Base-by-base conservation (phyloP, 2,888 invertebrate species). In the Melinaea menophilus region DNA sequence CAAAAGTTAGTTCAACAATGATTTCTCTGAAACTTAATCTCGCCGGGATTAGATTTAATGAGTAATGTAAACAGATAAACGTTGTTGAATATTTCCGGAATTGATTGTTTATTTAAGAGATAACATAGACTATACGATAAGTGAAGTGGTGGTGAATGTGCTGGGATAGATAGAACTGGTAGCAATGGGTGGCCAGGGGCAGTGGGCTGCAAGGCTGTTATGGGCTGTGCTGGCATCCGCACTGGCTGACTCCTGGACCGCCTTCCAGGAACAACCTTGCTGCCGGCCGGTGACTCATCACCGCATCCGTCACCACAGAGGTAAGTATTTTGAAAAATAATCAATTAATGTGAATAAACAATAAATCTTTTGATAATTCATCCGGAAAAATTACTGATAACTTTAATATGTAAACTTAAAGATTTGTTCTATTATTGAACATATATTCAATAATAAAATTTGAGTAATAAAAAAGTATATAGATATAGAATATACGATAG, bases 251-350 rank as follows among this genome's bases (percentile, higher is more conserved):
- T 93, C 92, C 75, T 93, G 93, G 93, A 93, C 92, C 55, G 91
- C 93, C 74, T 93, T 92, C 80, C 92, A 92, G 87, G 93, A 93
- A 85, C 92, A 93, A 79, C 93, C 93, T 55, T 93, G 93, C 79
- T 93, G 93, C 82, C 88, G 92, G 63, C 91, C 92, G 54, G 88
- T 87, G 63, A 85, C 91, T 64, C 93, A 93, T 77, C 91, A 91
- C 71, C 92, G 93, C 64, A 91, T 93, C 68, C 82, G 93, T 68
- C 93, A 93, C 79, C 93, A 93, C 72, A 90, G 93, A 93, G 93
- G 93, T 90, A 76, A 84, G 86, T 80, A 56, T 22, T 45, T n/a
- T 34, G 7, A 41, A 5, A 41, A 41, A 41, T 7, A 9, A 9
- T 41, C 7, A 41, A 9, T 2, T 41, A 11, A 41, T 9, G 9